Evolutionary conservation across 1,140 invertebrate species (phyloP), one percentile per base, ranked within the genome.

Genomic region (Neodiprion virginianus): DNA sequence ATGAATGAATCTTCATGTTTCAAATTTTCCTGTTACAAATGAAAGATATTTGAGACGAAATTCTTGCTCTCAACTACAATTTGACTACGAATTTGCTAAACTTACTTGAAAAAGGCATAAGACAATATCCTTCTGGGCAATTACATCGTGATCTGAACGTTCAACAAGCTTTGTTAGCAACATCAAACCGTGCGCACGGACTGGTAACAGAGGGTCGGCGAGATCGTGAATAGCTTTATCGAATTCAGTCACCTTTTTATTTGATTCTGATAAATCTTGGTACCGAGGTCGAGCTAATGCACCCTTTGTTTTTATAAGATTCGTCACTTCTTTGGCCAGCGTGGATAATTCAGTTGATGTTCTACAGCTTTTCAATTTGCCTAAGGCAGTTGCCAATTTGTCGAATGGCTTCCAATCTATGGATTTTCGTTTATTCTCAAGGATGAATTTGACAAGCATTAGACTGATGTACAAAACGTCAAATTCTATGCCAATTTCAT

Each of bases 1-100:
- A 97, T 88, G 84, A 95, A 97, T 0, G 95, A 95, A 85, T 98
- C 96, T 48, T 92, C 85, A 80, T 96, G 90, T 80, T 92, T 92
- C 0, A 97, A 83, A 88, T 94, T 93, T 85, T 94, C 91, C 92
- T 94, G 77, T 72, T 91, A 89, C 74, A 74, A 40, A 4, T 69
- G 66, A 70, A 78, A 74, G 65, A 76, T 76, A 17, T 5, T 61
- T 14, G n/a, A 61, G 53, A 61, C 12, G 11, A 74, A 67, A 73
- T 40, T 17, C 3, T 68, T 28, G 66, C 14, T 73, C 12, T 71
- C 21, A 14, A 67, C n/a, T 53, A 75, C 1, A 76, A 71, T 48
- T 11, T 72, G 69, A 72, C 69, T 74, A 40, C 71, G 73, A 78
- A 73, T 70, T 11, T 75, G 8, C 67, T 12, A 73, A 74, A 84